Percentiles rank a stretch among this genome's conserved stretches.
These are phyloP conservation scores for Potorous gilbertii DNA, from an alignment of 2,797 vertebrate genomes.

Conservation along the genomic window DNA sequence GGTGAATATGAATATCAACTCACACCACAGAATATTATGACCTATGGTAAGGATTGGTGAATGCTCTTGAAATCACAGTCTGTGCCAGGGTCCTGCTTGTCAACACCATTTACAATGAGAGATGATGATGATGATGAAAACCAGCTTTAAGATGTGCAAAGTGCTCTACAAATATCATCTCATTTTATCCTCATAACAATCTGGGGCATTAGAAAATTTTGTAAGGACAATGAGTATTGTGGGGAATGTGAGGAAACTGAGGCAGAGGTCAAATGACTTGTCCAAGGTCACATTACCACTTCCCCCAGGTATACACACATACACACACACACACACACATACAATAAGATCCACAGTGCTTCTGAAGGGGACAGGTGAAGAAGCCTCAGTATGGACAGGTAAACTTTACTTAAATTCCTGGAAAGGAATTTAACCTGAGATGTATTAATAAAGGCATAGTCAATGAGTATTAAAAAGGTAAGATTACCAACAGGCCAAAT, in stretches of 20 bases:
- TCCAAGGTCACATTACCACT: background rate
- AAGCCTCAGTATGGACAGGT: background rate
- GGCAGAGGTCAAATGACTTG: background rate
- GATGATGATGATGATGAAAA: background rate
- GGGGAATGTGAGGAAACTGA: background rate
- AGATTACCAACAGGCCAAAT: background rate
- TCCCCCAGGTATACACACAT: background rate
- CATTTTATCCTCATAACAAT: background rate
- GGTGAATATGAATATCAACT: background rate
- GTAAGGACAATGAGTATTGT: too few relatives aligned
- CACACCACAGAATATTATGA: background rate
- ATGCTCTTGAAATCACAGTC: background rate
- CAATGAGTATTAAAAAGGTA: background rate
- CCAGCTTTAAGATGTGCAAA: background rate
- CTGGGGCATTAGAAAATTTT: too few relatives aligned
- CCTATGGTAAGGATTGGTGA: background rate
- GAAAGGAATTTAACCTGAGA: background rate
- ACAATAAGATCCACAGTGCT: background rate
- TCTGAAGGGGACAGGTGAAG: background rate
- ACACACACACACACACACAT: background rate
- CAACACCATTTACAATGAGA: background rate
- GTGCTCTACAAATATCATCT: background rate
- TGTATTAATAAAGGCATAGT: background rate
- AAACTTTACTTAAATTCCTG: background rate
- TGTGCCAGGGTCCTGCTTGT: background rate